Evolutionary conservation across 2,888 invertebrate genomes (phyloP).

Genomic region (Machimus atricapillus): DNA sequence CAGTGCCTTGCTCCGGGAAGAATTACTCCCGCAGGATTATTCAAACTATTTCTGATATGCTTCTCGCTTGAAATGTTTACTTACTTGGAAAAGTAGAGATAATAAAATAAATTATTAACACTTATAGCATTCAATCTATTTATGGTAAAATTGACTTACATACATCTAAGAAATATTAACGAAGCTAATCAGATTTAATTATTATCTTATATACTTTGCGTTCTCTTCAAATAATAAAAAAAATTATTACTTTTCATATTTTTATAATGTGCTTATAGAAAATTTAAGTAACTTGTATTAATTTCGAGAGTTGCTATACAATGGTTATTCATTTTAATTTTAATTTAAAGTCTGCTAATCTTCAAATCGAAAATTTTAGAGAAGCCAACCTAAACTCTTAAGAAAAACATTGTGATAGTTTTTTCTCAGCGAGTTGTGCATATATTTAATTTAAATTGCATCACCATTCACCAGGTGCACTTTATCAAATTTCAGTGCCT

Average conservation of each 20-base stretch:
- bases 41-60: background rate
- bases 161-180: background rate
- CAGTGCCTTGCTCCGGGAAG: background rate
- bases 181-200: background rate
- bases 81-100: background rate
- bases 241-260: too few relatives aligned
- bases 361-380: background rate
- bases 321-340: background rate
- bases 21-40: background rate
- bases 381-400: background rate
- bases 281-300: too few relatives aligned
- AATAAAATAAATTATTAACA: background rate
- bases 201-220: background rate
- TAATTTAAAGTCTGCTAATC: background rate
- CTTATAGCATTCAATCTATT: background rate
- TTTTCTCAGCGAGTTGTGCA: background rate
- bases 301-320: too few relatives aligned
- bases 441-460: background rate
- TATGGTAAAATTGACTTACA: background rate
- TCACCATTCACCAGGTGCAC: background rate
- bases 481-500: background rate
- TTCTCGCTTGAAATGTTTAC: background rate
- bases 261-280: too few relatives aligned
- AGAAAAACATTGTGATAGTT: background rate
- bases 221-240: too few relatives aligned